These are phyloP conservation scores for Iphiclides podalirius DNA, from an alignment of 2,888 invertebrate species.

Conservation along the genomic window DNA sequence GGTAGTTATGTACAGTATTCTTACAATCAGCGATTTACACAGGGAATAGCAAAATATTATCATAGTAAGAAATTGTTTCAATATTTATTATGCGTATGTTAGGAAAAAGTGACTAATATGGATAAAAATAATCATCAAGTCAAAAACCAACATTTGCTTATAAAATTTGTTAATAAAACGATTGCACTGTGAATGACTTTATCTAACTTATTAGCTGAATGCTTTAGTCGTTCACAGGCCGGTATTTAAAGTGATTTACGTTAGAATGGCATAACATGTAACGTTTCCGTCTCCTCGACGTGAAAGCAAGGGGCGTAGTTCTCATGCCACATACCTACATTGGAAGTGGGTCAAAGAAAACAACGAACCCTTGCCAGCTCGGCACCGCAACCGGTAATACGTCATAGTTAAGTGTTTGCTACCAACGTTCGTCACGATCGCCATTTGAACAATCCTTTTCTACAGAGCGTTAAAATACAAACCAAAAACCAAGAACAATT, in stretches of 20 bases:
- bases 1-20: too few species aligned
- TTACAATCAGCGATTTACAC: too few species aligned
- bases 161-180: too few species aligned
- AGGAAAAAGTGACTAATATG: too few species aligned
- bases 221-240: not conserved
- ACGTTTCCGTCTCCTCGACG: conserved; percentile 20
- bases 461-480: not conserved
- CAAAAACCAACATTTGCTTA: too few species aligned
- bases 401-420: not conserved
- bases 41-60: too few species aligned
- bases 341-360: conserved; percentile 21
- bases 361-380: conserved; percentile 14
- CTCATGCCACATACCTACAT: conserved; percentile 14
- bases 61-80: too few species aligned
- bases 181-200: too few species aligned
- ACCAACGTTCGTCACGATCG: conserved; percentile 8
- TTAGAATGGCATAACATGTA: conserved; percentile 6
- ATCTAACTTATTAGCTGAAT: not conserved
- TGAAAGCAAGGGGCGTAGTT: conserved; percentile 19
- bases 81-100: too few species aligned
- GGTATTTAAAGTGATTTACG: conserved; percentile 12
- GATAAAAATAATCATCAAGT: too few species aligned
- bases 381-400: conserved; percentile 3
- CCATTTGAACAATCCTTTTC: too few species aligned
- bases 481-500: not conserved